These are phyloP conservation scores for Watsonalla cultraria DNA, from an alignment of 2,888 invertebrate species.

Conservation along the genomic window DNA sequence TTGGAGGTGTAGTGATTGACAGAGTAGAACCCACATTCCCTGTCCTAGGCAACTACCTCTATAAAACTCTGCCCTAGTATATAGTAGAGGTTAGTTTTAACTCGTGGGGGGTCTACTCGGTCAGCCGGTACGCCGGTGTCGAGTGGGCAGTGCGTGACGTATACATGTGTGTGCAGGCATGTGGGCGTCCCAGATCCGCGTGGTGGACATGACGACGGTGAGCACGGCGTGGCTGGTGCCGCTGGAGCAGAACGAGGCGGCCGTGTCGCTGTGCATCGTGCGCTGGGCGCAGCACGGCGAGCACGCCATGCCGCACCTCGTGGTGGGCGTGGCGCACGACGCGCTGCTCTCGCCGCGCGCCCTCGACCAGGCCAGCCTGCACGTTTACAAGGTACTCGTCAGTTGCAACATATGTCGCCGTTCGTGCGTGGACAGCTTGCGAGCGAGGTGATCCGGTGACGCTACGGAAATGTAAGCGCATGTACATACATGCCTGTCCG, in stretches of 20 bases:
- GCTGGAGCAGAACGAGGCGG: conserved; percentile 97
- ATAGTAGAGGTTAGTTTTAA: too few species aligned
- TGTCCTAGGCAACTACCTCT: too few species aligned
- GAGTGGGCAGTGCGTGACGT: too few species aligned
- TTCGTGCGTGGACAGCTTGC: neutral
- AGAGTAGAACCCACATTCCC: too few species aligned
- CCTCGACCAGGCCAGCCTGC: conserved; percentile 89
- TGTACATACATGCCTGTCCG: too few species aligned
- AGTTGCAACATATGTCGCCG: conserved; percentile 5
- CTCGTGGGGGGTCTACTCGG: too few species aligned
- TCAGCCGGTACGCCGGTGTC: too few species aligned
- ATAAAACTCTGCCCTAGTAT: too few species aligned
- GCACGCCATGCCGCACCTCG: conserved; percentile 71
- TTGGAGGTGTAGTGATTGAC: too few species aligned
- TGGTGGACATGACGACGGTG: conserved; percentile 83
- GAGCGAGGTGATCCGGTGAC: too few species aligned
- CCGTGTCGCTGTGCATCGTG: conserved; percentile 90
- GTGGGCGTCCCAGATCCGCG: conserved; percentile 95
- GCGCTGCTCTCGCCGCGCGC: conserved; percentile 92
- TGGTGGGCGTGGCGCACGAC: conserved; percentile 96
- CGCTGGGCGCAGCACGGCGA: conserved; percentile 83
- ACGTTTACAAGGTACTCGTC: conserved; percentile 85
- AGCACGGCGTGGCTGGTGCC: conserved; percentile 86
- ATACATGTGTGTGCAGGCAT: conserved; percentile 78
- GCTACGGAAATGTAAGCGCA: too few species aligned